These are phyloP conservation scores for Lochmaea capreae DNA, from an alignment of 2,888 invertebrate species.

Conservation along the genomic window DNA sequence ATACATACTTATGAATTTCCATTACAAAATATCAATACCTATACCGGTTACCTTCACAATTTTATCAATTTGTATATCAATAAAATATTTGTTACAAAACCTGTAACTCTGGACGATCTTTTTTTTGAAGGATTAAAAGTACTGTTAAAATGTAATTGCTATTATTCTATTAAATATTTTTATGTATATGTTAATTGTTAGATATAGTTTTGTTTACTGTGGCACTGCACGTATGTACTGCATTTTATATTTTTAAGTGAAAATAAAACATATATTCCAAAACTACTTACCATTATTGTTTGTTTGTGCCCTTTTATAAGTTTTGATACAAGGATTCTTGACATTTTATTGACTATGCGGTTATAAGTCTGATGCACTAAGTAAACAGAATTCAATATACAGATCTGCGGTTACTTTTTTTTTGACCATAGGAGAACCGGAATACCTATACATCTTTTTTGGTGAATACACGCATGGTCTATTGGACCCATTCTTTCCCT, in stretches of 20 bases:
- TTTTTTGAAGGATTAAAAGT: constrained; percentile 37
- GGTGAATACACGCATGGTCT: too few relatives aligned
- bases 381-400: too few relatives aligned
- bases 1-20: background rate
- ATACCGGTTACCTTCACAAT: background rate
- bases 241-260: constrained; percentile 58
- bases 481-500: too few relatives aligned
- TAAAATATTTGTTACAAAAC: background rate
- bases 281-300: background rate
- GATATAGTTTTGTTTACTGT: constrained; percentile 60
- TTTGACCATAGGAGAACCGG: too few relatives aligned
- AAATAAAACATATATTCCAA: constrained; percentile 54
- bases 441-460: too few relatives aligned
- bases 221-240: constrained; percentile 64
- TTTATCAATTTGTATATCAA: background rate
- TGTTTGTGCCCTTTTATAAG: background rate
- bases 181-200: constrained; percentile 62
- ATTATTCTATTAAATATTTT: constrained; percentile 60
- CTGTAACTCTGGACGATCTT: background rate
- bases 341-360: too few relatives aligned
- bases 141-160: constrained; percentile 57
- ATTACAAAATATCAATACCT: constrained; percentile 1
- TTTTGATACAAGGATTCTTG: too few relatives aligned
- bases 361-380: too few relatives aligned
- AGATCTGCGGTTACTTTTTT: too few relatives aligned